These are phyloP conservation scores for Dynastes hyllus DNA, from an alignment of 2,888 invertebrate species.

Conservation along the genomic window DNA sequence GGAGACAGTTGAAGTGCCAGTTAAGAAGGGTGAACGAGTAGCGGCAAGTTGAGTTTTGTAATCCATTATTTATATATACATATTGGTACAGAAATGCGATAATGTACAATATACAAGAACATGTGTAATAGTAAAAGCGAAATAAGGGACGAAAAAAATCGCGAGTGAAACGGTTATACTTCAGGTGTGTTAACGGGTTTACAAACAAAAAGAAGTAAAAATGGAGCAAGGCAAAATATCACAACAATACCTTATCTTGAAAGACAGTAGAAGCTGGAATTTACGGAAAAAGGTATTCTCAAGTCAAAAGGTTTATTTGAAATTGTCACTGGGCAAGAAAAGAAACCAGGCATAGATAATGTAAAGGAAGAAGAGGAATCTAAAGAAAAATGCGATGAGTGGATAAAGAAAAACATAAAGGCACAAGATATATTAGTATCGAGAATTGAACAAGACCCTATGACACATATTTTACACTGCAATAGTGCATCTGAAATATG, in stretches of 20 bases:
- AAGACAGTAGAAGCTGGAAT: slow-evolving; percentile 7
- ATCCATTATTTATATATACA: too few relatives aligned
- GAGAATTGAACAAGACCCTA: too few relatives aligned
- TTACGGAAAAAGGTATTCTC: slow-evolving; percentile 5
- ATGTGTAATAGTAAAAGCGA: neutral
- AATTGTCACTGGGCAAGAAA: neutral
- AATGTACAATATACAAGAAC: neutral
- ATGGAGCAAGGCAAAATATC: too few relatives aligned
- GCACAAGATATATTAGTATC: too few relatives aligned
- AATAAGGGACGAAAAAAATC: neutral
- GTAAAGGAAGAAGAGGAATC: neutral
- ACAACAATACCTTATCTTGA: neutral
- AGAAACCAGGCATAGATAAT: neutral
- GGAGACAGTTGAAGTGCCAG: too few relatives aligned
- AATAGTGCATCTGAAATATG: neutral
- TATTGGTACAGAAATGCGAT: neutral
- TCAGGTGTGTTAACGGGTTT: neutral
- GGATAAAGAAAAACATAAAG: too few relatives aligned
- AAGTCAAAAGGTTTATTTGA: neutral
- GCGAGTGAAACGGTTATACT: neutral
- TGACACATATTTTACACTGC: too few relatives aligned
- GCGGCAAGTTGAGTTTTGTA: too few relatives aligned
- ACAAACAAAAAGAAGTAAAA: neutral
- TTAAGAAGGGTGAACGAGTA: too few relatives aligned
- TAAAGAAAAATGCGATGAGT: neutral